Percentiles rank a stretch among this genome's conserved stretches.
Evolutionary conservation across 1,140 invertebrate genomes (phyloP).

Genomic region (Formica selysi): DNA sequence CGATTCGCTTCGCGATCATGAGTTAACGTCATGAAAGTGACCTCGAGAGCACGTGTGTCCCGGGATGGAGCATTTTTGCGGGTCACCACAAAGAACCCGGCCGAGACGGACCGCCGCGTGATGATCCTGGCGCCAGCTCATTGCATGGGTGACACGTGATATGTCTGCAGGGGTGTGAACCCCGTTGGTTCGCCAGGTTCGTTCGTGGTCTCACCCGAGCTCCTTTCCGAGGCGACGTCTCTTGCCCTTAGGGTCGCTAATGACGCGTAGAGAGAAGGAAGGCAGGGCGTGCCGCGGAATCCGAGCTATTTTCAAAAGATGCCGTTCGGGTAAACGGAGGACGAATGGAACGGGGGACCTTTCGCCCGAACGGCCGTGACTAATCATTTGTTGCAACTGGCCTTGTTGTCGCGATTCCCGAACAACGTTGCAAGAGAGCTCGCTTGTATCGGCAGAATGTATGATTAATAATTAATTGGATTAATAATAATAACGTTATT

Average conservation of each 20-base stretch:
- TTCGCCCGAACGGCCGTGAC: conserved; percentile 34
- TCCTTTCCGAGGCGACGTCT: conserved; percentile 27
- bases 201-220: neutral
- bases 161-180: conserved; percentile 84
- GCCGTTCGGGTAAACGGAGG: conserved; percentile 58
- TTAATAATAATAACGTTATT: neutral
- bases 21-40: conserved; percentile 27
- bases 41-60: conserved; percentile 54
- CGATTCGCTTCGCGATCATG: too few relatives aligned
- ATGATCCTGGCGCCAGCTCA: conserved; percentile 84
- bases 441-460: too few relatives aligned
- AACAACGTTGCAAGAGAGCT: neutral
- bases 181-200: conserved; percentile 60
- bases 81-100: conserved; percentile 73
- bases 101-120: conserved; percentile 67
- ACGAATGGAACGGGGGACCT: conserved; percentile 10
- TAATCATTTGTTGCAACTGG: conserved; percentile 42
- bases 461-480: neutral
- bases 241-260: conserved; percentile 74
- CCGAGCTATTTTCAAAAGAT: conserved; percentile 81
- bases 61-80: conserved; percentile 73
- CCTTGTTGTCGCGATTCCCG: conserved; percentile 15
- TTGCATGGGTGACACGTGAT: conserved; percentile 83
- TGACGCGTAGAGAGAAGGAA: conserved; percentile 80
- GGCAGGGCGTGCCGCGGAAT: conserved; percentile 78